phyloP scores from a whole-genome alignment of 2,888 invertebrate species.

The Brachyopa scutellaris region DNA sequence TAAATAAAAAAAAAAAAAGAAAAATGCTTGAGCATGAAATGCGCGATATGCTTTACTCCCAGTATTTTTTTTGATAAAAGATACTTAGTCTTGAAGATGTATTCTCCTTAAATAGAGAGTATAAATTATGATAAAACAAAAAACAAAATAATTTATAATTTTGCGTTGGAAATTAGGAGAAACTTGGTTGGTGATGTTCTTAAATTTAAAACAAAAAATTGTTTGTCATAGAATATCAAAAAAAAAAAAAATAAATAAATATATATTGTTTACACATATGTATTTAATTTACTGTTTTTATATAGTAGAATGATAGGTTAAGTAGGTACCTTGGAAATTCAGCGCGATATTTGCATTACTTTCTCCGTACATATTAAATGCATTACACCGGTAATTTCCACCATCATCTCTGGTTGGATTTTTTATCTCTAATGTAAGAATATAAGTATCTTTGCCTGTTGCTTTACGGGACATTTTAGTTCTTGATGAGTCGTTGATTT shows the following conservation, averaged over 20 bases:
- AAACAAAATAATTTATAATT: not conserved
- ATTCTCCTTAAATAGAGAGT: not conserved
- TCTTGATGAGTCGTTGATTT: slow-evolving; percentile 90
- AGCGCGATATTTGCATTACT: slow-evolving; percentile 99
- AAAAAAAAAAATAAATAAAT: not conserved
- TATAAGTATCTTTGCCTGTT: slow-evolving; percentile 94
- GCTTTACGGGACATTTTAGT: slow-evolving; percentile 95
- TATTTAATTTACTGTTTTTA: slow-evolving; percentile 1
- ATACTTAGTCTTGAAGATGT: slow-evolving; percentile 3
- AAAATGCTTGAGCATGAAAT: slow-evolving; percentile 55
- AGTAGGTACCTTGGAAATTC: slow-evolving; percentile 95
- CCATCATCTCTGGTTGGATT: slow-evolving; percentile 98
- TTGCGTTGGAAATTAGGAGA: not conserved
- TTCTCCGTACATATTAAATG: slow-evolving; percentile 98
- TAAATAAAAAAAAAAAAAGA: slow-evolving; percentile 4
- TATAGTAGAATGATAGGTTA: slow-evolving; percentile 15
- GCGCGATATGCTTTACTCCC: slow-evolving; percentile 43
- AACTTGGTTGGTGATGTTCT: slow-evolving; percentile 36
- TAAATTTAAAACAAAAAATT: slow-evolving; percentile 17
- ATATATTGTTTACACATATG: too few relatives aligned
- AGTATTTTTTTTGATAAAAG: slow-evolving; percentile 37
- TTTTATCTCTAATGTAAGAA: slow-evolving; percentile 95
- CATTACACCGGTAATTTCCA: slow-evolving; percentile 99
- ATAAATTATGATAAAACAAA: not conserved
- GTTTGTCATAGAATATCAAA: slow-evolving; percentile 12